Evolutionary conservation across 2,888 invertebrate species (phyloP).

Genomic region (Cryptocephalus primarius): DNA sequence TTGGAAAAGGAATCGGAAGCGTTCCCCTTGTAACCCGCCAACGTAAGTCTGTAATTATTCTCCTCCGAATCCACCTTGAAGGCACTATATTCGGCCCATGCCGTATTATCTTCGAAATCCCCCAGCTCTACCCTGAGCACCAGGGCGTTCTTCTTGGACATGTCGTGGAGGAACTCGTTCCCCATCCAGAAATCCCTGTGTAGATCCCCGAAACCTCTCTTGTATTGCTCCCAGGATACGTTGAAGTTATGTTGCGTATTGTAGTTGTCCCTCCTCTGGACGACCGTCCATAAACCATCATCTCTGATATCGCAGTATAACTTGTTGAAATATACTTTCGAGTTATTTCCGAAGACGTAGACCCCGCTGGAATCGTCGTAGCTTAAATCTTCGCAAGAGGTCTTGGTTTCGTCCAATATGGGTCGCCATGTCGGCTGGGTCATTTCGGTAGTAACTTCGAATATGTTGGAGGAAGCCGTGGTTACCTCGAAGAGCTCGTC

Average conservation of each 20-base stretch:
- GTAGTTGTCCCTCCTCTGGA: slow-evolving; percentile 38
- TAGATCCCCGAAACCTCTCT: slow-evolving; percentile 45
- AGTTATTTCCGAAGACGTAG: slow-evolving; percentile 28
- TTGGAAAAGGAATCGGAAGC: slow-evolving; percentile 43
- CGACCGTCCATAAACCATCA: slow-evolving; percentile 44
- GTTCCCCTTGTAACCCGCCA: slow-evolving; percentile 42
- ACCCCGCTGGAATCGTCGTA: slow-evolving; percentile 34
- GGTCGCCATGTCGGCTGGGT: slow-evolving; percentile 7
- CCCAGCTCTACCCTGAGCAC: slow-evolving; percentile 41
- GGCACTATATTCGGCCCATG: slow-evolving; percentile 42
- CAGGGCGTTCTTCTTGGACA: slow-evolving; percentile 36
- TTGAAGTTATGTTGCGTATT: slow-evolving; percentile 41
- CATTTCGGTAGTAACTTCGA: not conserved
- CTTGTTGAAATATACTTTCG: slow-evolving; percentile 35
- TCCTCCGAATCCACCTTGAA: slow-evolving; percentile 30
- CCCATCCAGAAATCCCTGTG: slow-evolving; percentile 49
- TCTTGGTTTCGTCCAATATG: slow-evolving; percentile 17
- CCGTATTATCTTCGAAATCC: slow-evolving; percentile 38
- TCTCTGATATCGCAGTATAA: slow-evolving; percentile 40
- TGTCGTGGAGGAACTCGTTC: slow-evolving; percentile 42
- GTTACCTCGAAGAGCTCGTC: not conserved
- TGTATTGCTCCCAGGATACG: slow-evolving; percentile 45
- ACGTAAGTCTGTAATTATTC: slow-evolving; percentile 36
- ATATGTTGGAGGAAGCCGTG: not conserved
- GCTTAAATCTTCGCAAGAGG: slow-evolving; percentile 36